Base-by-base conservation (phyloP, 2,888 invertebrate genomes). In the Troides oblongomaculatus region DNA sequence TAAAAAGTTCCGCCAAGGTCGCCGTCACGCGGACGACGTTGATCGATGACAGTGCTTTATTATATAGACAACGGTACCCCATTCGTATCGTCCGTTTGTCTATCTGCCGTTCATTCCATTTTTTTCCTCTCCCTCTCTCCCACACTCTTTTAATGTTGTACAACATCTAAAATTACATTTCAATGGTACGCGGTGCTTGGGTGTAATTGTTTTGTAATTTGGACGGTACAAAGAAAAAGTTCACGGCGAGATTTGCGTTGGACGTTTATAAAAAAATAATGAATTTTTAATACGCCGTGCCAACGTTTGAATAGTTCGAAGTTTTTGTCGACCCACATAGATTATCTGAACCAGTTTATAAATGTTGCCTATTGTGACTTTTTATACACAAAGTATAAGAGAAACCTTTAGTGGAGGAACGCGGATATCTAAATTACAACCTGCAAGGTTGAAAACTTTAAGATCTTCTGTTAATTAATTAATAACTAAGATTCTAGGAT, bases 11-110 rank as follows among this genome's bases (percentile, higher is more conserved):
- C 23, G 72, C 73, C 75, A 79, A 78, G 77, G 78, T 78, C 76
- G 74, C 74, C 73, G 74, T 68, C 68, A 76, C 77, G 79, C 79
- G 78, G 75, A 79, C 79, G 77, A 80, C 80, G 77, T 79, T 82
- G 84, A 83, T 83, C 76, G 83, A 84, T 83, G 84, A 79, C 80
- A 81, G 74, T 74, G 73, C 75, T 79, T 80, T 75, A 72, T 75
- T 74, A 72, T 74, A 71, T 65, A 64, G 67, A 72, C 64, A 66
- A 72, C 68, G 68, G 70, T 58, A 71, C 53, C 23, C n/a, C 58
- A 62, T 64, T 60, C 21, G 62, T 46, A 53, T 23, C 5, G 57
- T 60, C 46, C 30, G 50, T 63, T 68, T 12, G 43, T 59, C 62
- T 68, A 59, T 63, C 46, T 0, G 53, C 53, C 6, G 18, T 18